Conservation (phyloP, 2,113 vertebrate species). For the Australoheros scitulus region DNA sequence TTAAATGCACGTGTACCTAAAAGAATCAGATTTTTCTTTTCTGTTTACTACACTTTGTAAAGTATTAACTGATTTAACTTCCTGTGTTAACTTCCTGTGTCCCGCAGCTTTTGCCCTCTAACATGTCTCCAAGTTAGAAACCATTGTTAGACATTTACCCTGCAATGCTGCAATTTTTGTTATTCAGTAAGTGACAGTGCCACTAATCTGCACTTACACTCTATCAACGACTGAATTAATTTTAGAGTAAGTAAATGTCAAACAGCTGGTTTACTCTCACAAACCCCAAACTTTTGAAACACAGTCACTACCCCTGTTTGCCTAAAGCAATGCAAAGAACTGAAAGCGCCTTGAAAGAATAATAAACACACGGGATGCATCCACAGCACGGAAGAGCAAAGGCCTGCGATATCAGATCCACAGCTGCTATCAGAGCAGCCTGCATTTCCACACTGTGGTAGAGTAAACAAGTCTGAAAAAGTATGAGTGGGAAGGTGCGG, state of each 20-base stretch:
- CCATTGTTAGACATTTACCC: background rate
- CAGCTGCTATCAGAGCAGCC: slow-evolving; percentile 62
- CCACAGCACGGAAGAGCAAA: slow-evolving; percentile 14
- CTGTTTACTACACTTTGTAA: background rate
- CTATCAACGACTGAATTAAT: background rate
- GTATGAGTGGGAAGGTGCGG: slow-evolving; percentile 50
- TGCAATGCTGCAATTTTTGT: background rate
- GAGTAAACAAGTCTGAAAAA: slow-evolving; percentile 70
- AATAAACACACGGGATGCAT: slow-evolving; percentile 53
- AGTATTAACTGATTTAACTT: background rate
- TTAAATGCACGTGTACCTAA: too few species aligned
- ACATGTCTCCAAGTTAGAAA: background rate
- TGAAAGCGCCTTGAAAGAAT: slow-evolving; percentile 51
- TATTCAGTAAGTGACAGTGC: background rate
- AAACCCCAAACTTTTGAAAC: background rate
- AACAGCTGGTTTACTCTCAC: background rate
- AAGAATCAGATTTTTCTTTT: too few species aligned
- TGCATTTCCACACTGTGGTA: slow-evolving; percentile 76
- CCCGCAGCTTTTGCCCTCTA: background rate
- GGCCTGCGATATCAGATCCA: slow-evolving; percentile 62
- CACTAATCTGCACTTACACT: background rate
- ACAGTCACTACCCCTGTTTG: background rate
- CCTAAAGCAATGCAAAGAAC: slow-evolving; percentile 51
- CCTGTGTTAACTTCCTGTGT: background rate
- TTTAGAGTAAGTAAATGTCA: background rate